These are phyloP conservation scores for Galeopterus variegatus DNA, from an alignment of 2,113 vertebrate genomes.

Conservation along the genomic window DNA sequence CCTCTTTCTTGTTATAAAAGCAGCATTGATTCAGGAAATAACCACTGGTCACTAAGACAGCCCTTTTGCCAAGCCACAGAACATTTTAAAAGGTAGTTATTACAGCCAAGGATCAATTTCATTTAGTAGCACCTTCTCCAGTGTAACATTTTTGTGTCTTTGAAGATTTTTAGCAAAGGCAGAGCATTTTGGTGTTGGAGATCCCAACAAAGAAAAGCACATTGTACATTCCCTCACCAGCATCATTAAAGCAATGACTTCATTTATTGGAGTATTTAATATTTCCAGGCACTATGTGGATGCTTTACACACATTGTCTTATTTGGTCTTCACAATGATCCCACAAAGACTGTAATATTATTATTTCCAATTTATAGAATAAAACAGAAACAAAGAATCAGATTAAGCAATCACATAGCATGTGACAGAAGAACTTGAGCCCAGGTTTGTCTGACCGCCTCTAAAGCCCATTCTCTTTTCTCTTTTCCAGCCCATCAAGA, in stretches of 20 bases:
- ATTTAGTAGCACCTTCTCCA: neutral
- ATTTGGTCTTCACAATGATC: neutral
- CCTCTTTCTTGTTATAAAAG: neutral
- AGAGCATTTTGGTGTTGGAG: neutral
- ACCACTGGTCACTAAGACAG: neutral
- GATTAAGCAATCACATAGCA: neutral
- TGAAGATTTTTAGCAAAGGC: neutral
- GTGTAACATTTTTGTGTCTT: neutral
- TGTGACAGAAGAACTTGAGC: neutral
- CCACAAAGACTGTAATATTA: neutral
- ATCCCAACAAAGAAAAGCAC: neutral
- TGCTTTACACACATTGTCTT: neutral
- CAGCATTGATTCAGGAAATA: neutral
- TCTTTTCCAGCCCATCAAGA: neutral
- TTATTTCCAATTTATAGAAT: constrained; percentile 18
- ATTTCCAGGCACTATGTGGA: neutral
- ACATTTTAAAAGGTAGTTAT: neutral
- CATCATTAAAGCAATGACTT: neutral
- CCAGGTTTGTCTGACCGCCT: neutral
- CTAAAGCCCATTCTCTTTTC: neutral
- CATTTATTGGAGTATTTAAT: neutral
- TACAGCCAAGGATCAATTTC: neutral
- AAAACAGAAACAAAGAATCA: neutral
- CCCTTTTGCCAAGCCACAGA: neutral
- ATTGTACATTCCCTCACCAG: no score